Evolutionary conservation across 2,113 vertebrate species (phyloP).

Genomic region (Mobula birostris): DNA sequence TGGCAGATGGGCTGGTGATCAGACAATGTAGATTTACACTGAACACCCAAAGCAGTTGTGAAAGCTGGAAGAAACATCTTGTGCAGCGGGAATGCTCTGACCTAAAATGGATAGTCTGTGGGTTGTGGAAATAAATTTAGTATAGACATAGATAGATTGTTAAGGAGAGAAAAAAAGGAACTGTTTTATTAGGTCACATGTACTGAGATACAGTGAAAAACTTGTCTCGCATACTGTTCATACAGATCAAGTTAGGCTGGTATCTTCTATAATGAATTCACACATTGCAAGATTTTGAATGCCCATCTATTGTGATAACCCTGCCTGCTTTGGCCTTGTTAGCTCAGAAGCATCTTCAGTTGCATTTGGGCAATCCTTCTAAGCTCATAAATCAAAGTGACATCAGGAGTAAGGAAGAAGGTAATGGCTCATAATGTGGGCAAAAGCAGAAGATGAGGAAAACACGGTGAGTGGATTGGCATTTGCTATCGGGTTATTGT

Average conservation of each 20-base stretch:
- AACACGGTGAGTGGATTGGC: too few species aligned
- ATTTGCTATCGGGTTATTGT: too few species aligned
- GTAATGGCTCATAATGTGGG: too few species aligned
- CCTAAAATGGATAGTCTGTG: not conserved
- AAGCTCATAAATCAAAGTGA: not conserved
- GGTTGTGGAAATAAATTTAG: not conserved
- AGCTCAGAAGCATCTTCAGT: not conserved
- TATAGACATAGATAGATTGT: not conserved
- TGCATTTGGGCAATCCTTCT: not conserved
- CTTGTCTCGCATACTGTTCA: too few species aligned
- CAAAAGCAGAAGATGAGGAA: too few species aligned
- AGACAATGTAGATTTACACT: not conserved
- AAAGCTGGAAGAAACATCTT: not conserved
- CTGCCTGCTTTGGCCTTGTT: not conserved
- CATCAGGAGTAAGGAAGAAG: too few species aligned
- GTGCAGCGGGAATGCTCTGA: not conserved
- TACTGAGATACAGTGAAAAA: too few species aligned
- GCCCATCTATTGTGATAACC: not conserved
- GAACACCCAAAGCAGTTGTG: not conserved
- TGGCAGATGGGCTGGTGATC: too few species aligned
- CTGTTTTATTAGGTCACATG: too few species aligned
- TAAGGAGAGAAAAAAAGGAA: not conserved
- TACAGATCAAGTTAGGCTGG: not conserved
- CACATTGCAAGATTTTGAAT: not conserved
- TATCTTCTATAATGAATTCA: not conserved